These are phyloP conservation scores for Lytechinus variegatus DNA, from an alignment of 35 echinoderm and acorn worm genomes.

Conservation along the genomic window DNA sequence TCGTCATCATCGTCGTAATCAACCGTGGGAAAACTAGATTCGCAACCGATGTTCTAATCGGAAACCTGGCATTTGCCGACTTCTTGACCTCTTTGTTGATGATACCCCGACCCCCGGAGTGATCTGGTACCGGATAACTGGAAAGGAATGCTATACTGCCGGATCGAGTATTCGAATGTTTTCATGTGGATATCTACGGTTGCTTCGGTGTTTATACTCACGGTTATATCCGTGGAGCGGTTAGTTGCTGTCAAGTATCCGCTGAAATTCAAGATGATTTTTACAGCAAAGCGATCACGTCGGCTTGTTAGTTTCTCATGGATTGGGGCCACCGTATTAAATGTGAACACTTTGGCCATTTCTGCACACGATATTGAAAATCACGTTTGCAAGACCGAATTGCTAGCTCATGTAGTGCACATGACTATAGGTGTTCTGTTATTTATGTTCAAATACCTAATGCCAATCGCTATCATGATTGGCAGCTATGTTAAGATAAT, in stretches of 20 bases:
- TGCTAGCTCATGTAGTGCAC: constrained; percentile 32
- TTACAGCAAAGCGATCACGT: constrained; percentile 59
- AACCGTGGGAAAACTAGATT: constrained; percentile 36
- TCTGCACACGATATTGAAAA: background rate
- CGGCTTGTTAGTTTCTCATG: constrained; percentile 60
- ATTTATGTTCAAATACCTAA: constrained; percentile 74
- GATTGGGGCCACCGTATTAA: constrained; percentile 56
- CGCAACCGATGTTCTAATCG: constrained; percentile 79
- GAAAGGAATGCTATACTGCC: constrained; percentile 75
- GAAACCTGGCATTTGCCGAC: constrained; percentile 74
- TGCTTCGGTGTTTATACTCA: constrained; percentile 78
- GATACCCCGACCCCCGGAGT: constrained; percentile 68
- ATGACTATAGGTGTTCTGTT: constrained; percentile 53
- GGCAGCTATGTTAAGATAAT: background rate
- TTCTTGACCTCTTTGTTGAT: constrained; percentile 71
- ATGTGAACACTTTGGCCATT: constrained; percentile 55
- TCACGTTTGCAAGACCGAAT: constrained; percentile 49
- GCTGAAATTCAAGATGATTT: constrained; percentile 66
- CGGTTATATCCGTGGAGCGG: constrained; percentile 81
- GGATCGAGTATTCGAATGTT: constrained; percentile 64
- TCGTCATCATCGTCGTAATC: constrained; percentile 58
- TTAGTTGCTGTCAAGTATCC: constrained; percentile 90
- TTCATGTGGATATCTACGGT: constrained; percentile 85
- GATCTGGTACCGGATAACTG: background rate
- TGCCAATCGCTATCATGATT: constrained; percentile 83